phyloP scores from a whole-genome alignment of 2,113 vertebrate species.

The Thunnus thynnus region DNA sequence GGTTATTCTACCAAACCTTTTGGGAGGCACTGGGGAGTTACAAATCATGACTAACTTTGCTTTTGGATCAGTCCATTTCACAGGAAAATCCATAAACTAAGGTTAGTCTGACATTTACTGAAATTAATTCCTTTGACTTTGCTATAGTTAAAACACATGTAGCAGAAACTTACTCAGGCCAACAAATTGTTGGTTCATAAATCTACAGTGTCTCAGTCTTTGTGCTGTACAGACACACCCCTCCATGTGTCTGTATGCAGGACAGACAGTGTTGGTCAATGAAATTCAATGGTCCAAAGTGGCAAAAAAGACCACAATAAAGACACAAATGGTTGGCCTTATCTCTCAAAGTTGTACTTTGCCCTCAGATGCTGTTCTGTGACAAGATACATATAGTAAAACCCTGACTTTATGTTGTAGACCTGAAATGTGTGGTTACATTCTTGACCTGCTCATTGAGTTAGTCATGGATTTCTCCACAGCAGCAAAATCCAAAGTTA shows the following conservation, averaged over 20 bases:
- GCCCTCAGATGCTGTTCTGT: slow-evolving; percentile 19
- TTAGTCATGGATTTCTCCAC: slow-evolving; percentile 44
- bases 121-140: neutral
- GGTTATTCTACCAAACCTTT: neutral
- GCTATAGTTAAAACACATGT: neutral
- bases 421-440: slow-evolving; percentile 12
- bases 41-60: neutral
- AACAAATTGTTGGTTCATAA: neutral
- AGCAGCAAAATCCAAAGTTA: slow-evolving; percentile 60
- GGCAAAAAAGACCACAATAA: slow-evolving; percentile 1
- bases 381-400: slow-evolving; percentile 25
- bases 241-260: neutral
- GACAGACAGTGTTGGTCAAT: neutral
- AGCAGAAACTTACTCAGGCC: neutral
- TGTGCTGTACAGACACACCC: slow-evolving; percentile 8
- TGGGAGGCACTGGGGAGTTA: neutral
- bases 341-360: slow-evolving; percentile 69
- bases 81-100: slow-evolving; percentile 12
- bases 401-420: neutral
- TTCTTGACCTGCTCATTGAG: slow-evolving; percentile 28
- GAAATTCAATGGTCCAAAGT: slow-evolving; percentile 13
- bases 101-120: neutral
- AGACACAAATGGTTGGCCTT: slow-evolving; percentile 49
- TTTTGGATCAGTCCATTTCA: neutral
- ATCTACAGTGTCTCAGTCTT: neutral